These are phyloP conservation scores for Heliopora coerulea DNA, from an alignment of 92 coral and sea anemone genomes.

Conservation along the genomic window DNA sequence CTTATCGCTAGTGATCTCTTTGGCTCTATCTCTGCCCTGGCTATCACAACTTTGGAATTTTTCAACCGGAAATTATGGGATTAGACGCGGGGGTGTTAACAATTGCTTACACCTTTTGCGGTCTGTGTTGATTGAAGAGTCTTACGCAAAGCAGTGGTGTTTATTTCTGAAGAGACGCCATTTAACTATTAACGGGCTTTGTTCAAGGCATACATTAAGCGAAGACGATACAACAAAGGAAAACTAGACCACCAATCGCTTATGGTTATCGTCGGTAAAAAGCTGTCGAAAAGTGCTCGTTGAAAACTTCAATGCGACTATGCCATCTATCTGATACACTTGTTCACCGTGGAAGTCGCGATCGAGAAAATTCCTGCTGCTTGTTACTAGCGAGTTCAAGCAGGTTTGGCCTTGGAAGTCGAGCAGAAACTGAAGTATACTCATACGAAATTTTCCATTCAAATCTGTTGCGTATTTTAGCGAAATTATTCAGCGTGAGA, in stretches of 20 bases:
- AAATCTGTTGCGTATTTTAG: not conserved
- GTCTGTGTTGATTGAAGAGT: not conserved
- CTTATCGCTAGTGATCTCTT: too few species aligned
- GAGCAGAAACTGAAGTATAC: not conserved
- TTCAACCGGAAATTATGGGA: constrained; percentile 3
- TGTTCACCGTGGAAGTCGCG: not conserved
- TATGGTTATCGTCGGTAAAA: not conserved
- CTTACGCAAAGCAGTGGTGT: not conserved
- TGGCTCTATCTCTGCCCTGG: too few species aligned
- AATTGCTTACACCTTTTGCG: not conserved
- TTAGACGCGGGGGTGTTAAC: constrained; percentile 13
- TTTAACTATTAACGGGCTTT: not conserved
- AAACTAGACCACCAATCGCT: not conserved
- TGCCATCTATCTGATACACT: not conserved
- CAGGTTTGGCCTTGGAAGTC: not conserved
- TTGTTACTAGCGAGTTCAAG: not conserved
- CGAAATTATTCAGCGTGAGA: not conserved
- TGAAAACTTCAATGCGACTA: not conserved
- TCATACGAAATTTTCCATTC: not conserved
- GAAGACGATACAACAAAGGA: not conserved
- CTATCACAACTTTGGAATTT: constrained; percentile 14
- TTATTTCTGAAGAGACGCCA: not conserved
- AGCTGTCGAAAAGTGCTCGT: not conserved
- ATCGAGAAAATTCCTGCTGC: not conserved
- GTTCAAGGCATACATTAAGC: not conserved